Evolutionary conservation across 2,888 invertebrate genomes (phyloP).

Genomic region (Leptarthrus brevirostris): DNA sequence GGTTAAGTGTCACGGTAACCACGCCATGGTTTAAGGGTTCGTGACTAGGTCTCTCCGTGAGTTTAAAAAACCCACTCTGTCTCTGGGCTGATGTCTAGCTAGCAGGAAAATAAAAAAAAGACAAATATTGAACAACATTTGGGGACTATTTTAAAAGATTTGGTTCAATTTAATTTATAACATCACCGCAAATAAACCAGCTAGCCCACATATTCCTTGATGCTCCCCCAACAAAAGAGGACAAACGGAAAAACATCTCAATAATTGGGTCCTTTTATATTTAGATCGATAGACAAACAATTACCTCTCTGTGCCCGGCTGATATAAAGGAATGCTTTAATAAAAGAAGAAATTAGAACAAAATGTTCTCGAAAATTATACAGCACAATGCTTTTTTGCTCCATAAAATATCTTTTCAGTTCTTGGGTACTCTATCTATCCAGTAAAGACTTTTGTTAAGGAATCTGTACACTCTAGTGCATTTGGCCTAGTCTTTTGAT

Average conservation of each 20-base stretch:
- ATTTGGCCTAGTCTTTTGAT: neutral
- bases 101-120: no score
- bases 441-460: neutral
- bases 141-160: no score
- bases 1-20: no score
- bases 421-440: neutral
- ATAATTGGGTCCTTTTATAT: neutral
- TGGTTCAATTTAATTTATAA: no score
- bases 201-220: no score
- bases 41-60: no score
- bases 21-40: no score
- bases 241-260: neutral
- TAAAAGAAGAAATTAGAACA: slow-evolving; percentile 5
- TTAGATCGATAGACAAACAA: neutral
- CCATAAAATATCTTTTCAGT: neutral
- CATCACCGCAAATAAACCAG: no score
- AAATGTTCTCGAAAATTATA: slow-evolving; percentile 8
- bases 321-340: slow-evolving; percentile 10
- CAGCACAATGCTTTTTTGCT: neutral
- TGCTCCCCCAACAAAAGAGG: neutral
- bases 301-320: neutral
- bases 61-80: no score
- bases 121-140: no score
- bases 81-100: no score
- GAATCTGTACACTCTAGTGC: slow-evolving; percentile 3